Percentiles rank a stretch among this genome's conserved stretches.
Evolutionary conservation across 1,140 invertebrate species (phyloP).

Genomic region (Aplysia californica): DNA sequence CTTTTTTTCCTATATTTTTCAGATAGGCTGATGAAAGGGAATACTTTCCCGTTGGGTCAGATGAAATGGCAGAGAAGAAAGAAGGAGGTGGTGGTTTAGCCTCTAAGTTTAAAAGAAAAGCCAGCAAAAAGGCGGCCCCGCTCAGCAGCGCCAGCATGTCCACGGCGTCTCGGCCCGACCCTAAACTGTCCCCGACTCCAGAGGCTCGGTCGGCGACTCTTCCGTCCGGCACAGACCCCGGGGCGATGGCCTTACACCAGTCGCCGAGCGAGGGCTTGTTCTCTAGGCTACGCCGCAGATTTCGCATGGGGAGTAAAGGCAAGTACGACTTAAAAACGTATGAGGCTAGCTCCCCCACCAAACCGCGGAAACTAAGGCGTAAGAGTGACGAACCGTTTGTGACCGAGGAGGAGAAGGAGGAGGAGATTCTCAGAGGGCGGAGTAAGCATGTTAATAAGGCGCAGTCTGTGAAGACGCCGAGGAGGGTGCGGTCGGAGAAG

Average conservation of each 20-base stretch:
- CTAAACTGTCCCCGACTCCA: neutral
- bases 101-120: slow-evolving; percentile 11
- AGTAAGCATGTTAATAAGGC: neutral
- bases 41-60: too few species aligned
- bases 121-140: slow-evolving; percentile 9
- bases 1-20: too few species aligned
- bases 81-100: too few species aligned
- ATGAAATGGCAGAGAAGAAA: too few species aligned
- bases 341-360: neutral
- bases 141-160: neutral
- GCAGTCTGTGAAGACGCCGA: slow-evolving; percentile 17
- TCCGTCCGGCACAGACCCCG: neutral
- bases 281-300: slow-evolving; percentile 15
- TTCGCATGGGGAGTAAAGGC: slow-evolving; percentile 24
- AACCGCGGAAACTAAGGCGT: neutral
- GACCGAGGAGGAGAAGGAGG: neutral
- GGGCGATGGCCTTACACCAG: slow-evolving; percentile 5
- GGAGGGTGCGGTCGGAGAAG: slow-evolving; percentile 16
- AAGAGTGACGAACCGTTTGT: slow-evolving; percentile 21
- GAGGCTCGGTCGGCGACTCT: slow-evolving; percentile 11
- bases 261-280: slow-evolving; percentile 19
- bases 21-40: too few species aligned
- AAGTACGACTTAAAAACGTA: slow-evolving; percentile 22
- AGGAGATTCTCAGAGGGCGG: neutral
- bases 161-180: too few species aligned